A percentile compares a stretch with the other conserved stretches of the same genome.
Conservation (phyloP, 2,113 vertebrate species). For the Anguilla japonica region DNA sequence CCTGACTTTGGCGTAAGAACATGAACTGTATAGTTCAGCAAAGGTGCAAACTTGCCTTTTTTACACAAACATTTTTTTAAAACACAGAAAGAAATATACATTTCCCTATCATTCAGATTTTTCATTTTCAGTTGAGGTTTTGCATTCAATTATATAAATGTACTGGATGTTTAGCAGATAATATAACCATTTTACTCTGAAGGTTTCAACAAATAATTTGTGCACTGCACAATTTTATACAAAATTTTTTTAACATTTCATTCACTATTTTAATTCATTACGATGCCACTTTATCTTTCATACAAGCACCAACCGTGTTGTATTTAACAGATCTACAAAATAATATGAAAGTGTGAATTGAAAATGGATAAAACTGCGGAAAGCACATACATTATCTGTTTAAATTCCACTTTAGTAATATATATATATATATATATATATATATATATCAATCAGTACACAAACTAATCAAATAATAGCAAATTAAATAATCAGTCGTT, state of each 20-base stretch:
- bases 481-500: not conserved
- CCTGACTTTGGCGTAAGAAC: not conserved
- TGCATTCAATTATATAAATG: not conserved
- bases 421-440: too few species aligned
- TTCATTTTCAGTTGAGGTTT: not conserved
- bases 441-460: not conserved
- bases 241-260: not conserved
- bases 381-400: not conserved
- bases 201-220: too few species aligned
- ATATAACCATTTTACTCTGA: too few species aligned
- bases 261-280: too few species aligned
- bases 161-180: not conserved
- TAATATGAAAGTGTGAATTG: too few species aligned
- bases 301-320: not conserved
- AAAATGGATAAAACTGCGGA: not conserved
- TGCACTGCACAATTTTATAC: not conserved
- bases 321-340: too few species aligned
- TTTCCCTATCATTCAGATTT: not conserved
- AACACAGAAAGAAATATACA: not conserved
- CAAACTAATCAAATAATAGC: too few species aligned
- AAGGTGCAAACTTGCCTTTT: not conserved
- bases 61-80: not conserved
- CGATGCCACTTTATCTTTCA: not conserved
- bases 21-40: not conserved
- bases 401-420: not conserved